Evolutionary conservation across 2,113 vertebrate genomes (phyloP), one percentile per base, ranked within the genome.

Genomic region (Zonotrichia leucophrys): DNA sequence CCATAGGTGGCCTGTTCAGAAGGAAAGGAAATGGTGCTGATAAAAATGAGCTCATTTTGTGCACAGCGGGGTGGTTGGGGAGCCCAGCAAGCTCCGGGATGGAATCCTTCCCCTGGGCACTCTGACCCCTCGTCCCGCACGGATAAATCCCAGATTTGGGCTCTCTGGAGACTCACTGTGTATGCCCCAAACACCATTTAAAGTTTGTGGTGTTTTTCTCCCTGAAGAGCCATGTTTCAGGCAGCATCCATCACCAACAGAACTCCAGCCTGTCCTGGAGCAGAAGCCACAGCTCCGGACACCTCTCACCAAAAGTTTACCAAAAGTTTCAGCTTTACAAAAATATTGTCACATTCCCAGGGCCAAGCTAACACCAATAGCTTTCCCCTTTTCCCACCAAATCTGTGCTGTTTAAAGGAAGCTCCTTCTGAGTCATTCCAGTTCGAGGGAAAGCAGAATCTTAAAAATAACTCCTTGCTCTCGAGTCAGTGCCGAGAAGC

Each of bases 141-240:
- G 20, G 62, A 60, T 56, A 23, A 39, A 67, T 31, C 21, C 35
- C 53, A 5, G 8, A 6, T 46, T 2, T 28, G 28, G 81, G n/a
- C 55, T 46, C 72, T 58, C 37, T 2, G 3, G n/a, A 70, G 64
- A 21, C 42, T 5, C 9, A 1, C 4, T 8, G 12, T 10, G 19
- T 2, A 0, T 20, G 18, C 30, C 83, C 12, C 17, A 17, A 53
- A 7, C 3, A 4, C 21, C 8, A 0, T 10, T 21, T 2, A 12
- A n/a, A 1, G 10, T 28, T 28, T 30, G 46, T 0, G 3, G 17
- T 12, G 10, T 3, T 75, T 55, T 83, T 39, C 23, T 70, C 50
- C 59, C 41, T 25, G 2, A 15, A 47, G 21, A 64, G 58, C 22
- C 2, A 0, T 0, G 6, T 60, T 74, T 41, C 39, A 31, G 47